phyloP scores from a whole-genome alignment of 2,888 invertebrate species.

The Dryobotodes eremita region DNA sequence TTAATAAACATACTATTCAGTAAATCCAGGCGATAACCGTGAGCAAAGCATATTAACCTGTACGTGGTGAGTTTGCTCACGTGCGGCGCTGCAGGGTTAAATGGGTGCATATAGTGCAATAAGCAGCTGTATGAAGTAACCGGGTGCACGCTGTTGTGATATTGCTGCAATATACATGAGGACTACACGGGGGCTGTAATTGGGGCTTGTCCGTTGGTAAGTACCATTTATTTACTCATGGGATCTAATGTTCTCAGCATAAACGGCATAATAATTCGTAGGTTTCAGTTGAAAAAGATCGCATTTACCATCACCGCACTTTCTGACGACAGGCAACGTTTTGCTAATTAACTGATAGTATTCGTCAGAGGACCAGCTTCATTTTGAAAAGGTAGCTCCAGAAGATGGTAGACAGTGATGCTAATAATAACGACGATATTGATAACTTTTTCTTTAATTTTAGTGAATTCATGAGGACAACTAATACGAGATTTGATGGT shows the following conservation, averaged over 20 bases:
- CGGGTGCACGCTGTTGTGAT: constrained; percentile 39
- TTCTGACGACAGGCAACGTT: not conserved
- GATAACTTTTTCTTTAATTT: not conserved
- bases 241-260: not conserved
- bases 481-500: too few species aligned
- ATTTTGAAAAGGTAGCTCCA: too few species aligned
- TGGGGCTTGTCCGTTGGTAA: not conserved
- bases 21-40: constrained; percentile 38
- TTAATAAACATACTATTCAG: constrained; percentile 24
- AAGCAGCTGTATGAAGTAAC: constrained; percentile 35
- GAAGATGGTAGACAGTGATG: not conserved
- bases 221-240: not conserved
- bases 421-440: too few species aligned
- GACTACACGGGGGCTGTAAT: constrained; percentile 6
- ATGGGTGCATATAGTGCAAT: constrained; percentile 50
- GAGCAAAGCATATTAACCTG: constrained; percentile 48
- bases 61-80: constrained; percentile 25
- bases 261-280: not conserved
- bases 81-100: constrained; percentile 89
- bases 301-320: not conserved
- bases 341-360: not conserved
- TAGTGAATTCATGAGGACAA: not conserved
- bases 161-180: constrained; percentile 25
- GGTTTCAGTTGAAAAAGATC: not conserved
- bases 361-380: not conserved